Evolutionary conservation across 1,140 invertebrate species (phyloP).

Genomic region (Epicauta chinensis): DNA sequence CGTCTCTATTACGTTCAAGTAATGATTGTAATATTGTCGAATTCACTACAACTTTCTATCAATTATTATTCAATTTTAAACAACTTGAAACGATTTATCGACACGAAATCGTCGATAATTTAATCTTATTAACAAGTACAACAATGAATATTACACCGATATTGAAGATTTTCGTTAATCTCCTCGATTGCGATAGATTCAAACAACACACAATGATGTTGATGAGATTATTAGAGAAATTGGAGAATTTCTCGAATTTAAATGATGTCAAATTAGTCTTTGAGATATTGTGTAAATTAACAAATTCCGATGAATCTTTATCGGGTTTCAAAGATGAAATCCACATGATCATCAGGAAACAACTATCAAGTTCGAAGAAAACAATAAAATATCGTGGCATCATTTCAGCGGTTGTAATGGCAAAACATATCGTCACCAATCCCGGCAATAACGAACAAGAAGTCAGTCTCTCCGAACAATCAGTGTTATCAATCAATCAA

Average conservation of each 20-base stretch:
- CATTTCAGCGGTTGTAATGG: slow-evolving; percentile 44
- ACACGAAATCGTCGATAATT: slow-evolving; percentile 31
- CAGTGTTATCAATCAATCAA: slow-evolving; percentile 7
- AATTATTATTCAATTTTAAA: slow-evolving; percentile 27
- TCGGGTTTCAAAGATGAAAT: slow-evolving; percentile 53
- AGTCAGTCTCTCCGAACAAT: background rate
- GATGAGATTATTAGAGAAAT: slow-evolving; percentile 51
- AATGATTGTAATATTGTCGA: slow-evolving; percentile 21
- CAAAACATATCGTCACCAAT: slow-evolving; percentile 41
- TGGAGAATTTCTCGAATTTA: slow-evolving; percentile 50
- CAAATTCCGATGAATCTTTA: slow-evolving; percentile 44
- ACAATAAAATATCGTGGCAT: slow-evolving; percentile 44
- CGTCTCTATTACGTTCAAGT: slow-evolving; percentile 24
- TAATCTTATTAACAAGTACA: slow-evolving; percentile 26
- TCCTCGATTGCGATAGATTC: slow-evolving; percentile 31
- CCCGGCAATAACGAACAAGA: slow-evolving; percentile 7
- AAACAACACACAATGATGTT: slow-evolving; percentile 42
- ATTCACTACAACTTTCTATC: slow-evolving; percentile 28
- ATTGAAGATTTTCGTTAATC: slow-evolving; percentile 27
- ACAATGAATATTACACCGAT: slow-evolving; percentile 19
- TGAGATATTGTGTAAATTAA: slow-evolving; percentile 50
- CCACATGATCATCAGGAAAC: slow-evolving; percentile 55
- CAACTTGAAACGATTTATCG: slow-evolving; percentile 21
- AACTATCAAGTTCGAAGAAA: slow-evolving; percentile 48
- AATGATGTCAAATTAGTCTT: slow-evolving; percentile 49